Evolutionary conservation across 2,888 invertebrate species (phyloP), one percentile per base, ranked within the genome.

Genomic region (Pachliopta kotzebuea): DNA sequence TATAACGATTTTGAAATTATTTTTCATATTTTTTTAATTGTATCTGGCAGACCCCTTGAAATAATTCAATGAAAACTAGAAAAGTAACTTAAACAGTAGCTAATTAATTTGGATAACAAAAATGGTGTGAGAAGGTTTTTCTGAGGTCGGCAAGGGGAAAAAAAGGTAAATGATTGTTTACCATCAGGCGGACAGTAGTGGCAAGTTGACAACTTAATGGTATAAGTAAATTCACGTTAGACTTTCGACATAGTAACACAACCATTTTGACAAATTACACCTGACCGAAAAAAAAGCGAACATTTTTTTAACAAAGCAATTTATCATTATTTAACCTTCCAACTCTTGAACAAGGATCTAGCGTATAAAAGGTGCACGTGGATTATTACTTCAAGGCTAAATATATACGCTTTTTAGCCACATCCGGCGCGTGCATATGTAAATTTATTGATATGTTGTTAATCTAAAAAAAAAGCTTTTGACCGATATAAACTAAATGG

Each of bases 281-380:
- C 21, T 21, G 26, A n/a, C 23, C 21, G 7, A 57, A 23, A 61
- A 53, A n/a, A 60, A 56, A 56, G 56, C 64, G 49, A 29, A 52
- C 29, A 37, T 23, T 61, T 45, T 45, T 45, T 49, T 53, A 53
- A 42, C 54, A 57, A 65, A 29, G 53, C 60, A 56, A 63, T 62
- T 23, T 37, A 60, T 57, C 57, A 57, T 26, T 56, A 49, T 37
- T 54, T 52, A 56, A 65, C 60, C 65, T 60, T 65, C 29, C 52
- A 31, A 61, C 29, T 29, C 45, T 29, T 58, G 53, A n/a, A 65
- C 64, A 61, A 65, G 61, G 65, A 61, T 65, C 53, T 65, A 29
- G 42, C 26, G 20, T 42, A 56, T 42, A 37, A 29, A 26, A 31
- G 31, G 29, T 21, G 21, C 53, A 60, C 18, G 56, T n/a, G 21